phyloP scores from a whole-genome alignment of 2,113 vertebrate genomes.

The Gallinago paraguaiae region DNA sequence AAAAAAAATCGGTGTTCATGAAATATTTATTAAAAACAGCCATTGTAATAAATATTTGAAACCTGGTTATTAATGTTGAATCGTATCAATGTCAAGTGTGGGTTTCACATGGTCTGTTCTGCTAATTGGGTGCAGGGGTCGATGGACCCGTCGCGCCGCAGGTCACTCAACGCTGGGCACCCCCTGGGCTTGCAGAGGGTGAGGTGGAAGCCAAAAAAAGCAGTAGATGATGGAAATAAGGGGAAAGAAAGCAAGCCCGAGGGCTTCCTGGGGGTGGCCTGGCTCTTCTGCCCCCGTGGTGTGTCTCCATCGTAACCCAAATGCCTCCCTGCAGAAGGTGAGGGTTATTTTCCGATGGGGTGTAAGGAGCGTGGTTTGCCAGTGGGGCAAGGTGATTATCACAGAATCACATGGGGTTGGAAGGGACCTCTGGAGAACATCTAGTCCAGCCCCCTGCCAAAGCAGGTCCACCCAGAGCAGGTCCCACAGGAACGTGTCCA shows the following conservation, averaged over 20 bases:
- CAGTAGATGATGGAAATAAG: background rate
- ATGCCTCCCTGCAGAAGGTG: background rate
- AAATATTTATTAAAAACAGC: conserved; percentile 83
- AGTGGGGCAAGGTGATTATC: conserved; percentile 26
- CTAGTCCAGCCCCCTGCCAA: too few species aligned
- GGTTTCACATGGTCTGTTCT: conserved; percentile 37
- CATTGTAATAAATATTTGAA: conserved; percentile 83
- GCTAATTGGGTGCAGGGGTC: conserved; percentile 71
- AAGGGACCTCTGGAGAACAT: too few species aligned
- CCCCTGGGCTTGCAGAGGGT: background rate
- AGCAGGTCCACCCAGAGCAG: too few species aligned
- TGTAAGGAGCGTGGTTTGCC: background rate
- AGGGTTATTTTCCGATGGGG: conserved; percentile 61
- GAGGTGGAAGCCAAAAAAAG: rapidly evolving
- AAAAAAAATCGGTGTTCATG: conserved; percentile 57
- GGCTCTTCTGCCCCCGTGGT: rapidly evolving
- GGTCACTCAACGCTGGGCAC: background rate
- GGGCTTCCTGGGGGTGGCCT: background rate
- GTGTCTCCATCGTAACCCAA: rapidly evolving
- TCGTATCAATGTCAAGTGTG: conserved; percentile 51
- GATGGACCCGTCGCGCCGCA: rapidly evolving
- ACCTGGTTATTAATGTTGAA: conserved; percentile 75
- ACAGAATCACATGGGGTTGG: too few species aligned
- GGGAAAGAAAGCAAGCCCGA: background rate
- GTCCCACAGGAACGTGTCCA: too few species aligned